Conservation (phyloP, 1,140 invertebrate genomes). For the Phthorimaea operculella region DNA sequence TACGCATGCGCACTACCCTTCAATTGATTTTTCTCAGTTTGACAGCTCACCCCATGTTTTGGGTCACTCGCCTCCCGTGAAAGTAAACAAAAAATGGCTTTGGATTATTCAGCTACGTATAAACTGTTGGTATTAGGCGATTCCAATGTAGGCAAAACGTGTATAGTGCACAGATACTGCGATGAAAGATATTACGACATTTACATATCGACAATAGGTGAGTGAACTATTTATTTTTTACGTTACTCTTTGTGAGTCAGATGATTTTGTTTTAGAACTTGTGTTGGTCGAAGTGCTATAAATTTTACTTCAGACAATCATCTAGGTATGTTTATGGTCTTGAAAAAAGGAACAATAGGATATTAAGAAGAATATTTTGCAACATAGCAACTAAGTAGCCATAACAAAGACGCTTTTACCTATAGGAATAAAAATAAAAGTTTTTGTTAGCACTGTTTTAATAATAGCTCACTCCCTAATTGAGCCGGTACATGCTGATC, state of each 20-base stretch:
- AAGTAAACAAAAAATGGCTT: slow-evolving; percentile 75
- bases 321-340: too few relatives aligned
- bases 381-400: too few relatives aligned
- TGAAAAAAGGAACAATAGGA: too few relatives aligned
- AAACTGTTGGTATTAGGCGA: slow-evolving; percentile 90
- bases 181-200: slow-evolving; percentile 91
- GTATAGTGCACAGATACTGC: slow-evolving; percentile 90
- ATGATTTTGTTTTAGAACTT: slow-evolving; percentile 16
- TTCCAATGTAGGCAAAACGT: slow-evolving; percentile 93
- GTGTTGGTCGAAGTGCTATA: neutral
- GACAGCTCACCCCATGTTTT: slow-evolving; percentile 63
- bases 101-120: slow-evolving; percentile 85
- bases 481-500: too few relatives aligned
- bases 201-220: slow-evolving; percentile 92
- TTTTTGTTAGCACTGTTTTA: slow-evolving; percentile 19
- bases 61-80: slow-evolving; percentile 43
- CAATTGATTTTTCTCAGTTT: slow-evolving; percentile 64
- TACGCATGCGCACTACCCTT: slow-evolving; percentile 51
- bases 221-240: slow-evolving; percentile 59
- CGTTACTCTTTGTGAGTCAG: slow-evolving; percentile 45
- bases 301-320: too few relatives aligned
- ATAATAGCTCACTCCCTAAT: too few relatives aligned
- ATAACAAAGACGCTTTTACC: slow-evolving; percentile 6
- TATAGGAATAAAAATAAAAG: too few relatives aligned
- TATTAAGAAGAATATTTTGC: too few relatives aligned